A percentile compares a stretch with the other conserved stretches of the same genome.
Conservation (phyloP, 2,797 vertebrate species). For the Artibeus lituratus region DNA sequence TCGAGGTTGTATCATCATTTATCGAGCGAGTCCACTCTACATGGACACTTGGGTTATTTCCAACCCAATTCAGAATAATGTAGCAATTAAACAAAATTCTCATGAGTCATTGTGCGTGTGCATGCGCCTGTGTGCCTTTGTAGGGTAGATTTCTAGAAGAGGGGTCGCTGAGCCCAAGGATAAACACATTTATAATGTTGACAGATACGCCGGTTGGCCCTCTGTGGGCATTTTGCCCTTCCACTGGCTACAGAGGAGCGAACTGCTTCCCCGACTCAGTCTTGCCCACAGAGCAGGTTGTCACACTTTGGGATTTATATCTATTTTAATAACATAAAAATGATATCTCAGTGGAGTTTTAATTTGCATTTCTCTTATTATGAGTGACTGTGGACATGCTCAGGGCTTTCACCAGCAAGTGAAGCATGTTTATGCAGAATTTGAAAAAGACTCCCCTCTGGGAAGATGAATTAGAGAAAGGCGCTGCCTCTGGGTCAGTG, state of each 20-base stretch:
- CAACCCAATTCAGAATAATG: background rate
- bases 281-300: background rate
- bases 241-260: background rate
- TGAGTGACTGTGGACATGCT: no score
- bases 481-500: rapidly evolving
- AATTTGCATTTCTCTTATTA: background rate
- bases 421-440: background rate
- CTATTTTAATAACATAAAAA: background rate
- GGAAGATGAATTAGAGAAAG: background rate
- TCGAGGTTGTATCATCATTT: background rate
- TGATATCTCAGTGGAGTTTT: background rate
- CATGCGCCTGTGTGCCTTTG: background rate
- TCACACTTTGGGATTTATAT: background rate
- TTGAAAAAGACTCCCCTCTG: background rate
- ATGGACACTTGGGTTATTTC: background rate
- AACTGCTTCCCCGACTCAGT: background rate
- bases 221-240: background rate
- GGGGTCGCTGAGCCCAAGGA: background rate
- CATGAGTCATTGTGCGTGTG: background rate
- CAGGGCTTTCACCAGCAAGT: background rate
- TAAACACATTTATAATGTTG: background rate
- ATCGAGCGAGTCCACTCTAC: background rate
- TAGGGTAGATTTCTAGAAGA: background rate
- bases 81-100: background rate
- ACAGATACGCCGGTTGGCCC: background rate